phyloP scores from a whole-genome alignment of 2,888 invertebrate genomes.

The Lordiphosa fenestrarum region DNA sequence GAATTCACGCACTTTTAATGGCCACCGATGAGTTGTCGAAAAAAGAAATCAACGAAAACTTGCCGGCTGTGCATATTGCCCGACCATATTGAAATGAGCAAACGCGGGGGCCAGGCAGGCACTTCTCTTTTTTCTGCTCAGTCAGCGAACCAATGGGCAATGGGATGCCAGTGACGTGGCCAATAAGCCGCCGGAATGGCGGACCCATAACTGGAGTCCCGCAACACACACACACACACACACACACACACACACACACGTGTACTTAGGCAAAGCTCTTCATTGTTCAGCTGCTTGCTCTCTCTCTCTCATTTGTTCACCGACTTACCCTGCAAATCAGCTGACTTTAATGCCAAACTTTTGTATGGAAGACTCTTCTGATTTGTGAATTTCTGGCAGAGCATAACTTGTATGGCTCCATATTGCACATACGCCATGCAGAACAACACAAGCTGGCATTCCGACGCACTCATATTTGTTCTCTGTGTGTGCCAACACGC shows the following conservation, averaged over 20 bases:
- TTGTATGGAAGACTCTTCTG: too few relatives aligned
- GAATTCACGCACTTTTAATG: slow-evolving; percentile 46
- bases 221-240: slow-evolving; percentile 7
- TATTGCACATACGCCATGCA: too few relatives aligned
- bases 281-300: too few relatives aligned
- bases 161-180: slow-evolving; percentile 23
- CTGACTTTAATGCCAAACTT: too few relatives aligned
- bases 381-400: too few relatives aligned
- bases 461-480: slow-evolving; percentile 44
- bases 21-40: slow-evolving; percentile 57
- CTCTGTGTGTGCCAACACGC: slow-evolving; percentile 21
- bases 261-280: too few relatives aligned
- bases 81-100: slow-evolving; percentile 50
- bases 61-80: slow-evolving; percentile 28
- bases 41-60: slow-evolving; percentile 23
- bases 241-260: background rate
- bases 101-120: background rate
- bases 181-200: slow-evolving; percentile 16
- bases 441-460: too few relatives aligned
- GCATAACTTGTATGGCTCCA: too few relatives aligned
- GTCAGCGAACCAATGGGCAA: slow-evolving; percentile 41
- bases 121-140: slow-evolving; percentile 35
- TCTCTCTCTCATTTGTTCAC: too few relatives aligned
- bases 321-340: too few relatives aligned
- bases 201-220: background rate